A percentile compares a stretch with the other conserved stretches of the same genome.
Conservation (phyloP, 2,888 invertebrate genomes). For the Ophraella communa region DNA sequence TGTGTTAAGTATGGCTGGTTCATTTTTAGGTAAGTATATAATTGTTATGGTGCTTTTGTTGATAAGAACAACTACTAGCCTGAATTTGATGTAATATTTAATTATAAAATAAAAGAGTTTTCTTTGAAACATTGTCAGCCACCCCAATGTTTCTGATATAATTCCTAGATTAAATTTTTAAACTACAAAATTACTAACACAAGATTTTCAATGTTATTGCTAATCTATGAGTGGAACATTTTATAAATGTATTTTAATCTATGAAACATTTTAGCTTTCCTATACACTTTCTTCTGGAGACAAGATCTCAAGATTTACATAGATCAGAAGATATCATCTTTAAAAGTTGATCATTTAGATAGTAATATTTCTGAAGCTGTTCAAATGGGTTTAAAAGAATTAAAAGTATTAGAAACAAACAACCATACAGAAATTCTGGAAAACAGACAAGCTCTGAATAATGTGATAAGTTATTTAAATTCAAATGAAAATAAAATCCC, state of each 20-base stretch:
- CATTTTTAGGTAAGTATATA: constrained; percentile 44
- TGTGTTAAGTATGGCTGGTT: constrained; percentile 54
- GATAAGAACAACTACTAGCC: neutral
- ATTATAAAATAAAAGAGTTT: too few species aligned
- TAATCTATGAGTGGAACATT: too few species aligned
- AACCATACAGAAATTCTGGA: constrained; percentile 27
- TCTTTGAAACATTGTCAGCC: too few species aligned
- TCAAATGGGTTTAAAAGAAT: neutral
- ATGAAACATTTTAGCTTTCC: constrained; percentile 44
- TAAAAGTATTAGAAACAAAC: constrained; percentile 25
- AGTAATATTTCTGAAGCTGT: neutral
- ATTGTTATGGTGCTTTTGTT: neutral
- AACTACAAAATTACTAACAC: too few species aligned
- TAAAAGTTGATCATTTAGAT: neutral
- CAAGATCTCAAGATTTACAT: constrained; percentile 54
- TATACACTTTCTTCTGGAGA: constrained; percentile 52
- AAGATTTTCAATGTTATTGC: too few species aligned
- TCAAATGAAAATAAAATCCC: neutral
- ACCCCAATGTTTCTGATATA: too few species aligned
- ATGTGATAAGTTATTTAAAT: constrained; percentile 6
- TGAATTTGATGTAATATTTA: neutral
- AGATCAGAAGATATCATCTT: constrained; percentile 41
- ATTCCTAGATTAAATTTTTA: too few species aligned
- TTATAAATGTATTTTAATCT: neutral
- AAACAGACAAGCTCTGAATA: constrained; percentile 24